phyloP scores from a whole-genome alignment of 2,888 invertebrate genomes.

The Dermolepida albohirtum region DNA sequence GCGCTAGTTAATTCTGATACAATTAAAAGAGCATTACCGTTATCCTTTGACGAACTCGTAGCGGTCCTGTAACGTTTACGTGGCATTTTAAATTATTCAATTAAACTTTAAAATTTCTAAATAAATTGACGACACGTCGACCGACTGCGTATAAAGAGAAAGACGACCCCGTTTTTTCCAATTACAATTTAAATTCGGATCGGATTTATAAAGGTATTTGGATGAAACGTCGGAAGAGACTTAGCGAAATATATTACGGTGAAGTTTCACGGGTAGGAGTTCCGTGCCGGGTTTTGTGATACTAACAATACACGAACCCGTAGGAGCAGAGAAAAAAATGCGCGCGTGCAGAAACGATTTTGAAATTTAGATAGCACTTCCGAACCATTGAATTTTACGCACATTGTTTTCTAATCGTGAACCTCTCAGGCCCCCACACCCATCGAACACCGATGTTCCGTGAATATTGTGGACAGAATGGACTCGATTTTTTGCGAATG shows the following conservation, averaged over 20 bases:
- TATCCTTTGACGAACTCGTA: no score
- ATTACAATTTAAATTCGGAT: slow-evolving; percentile 39
- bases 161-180: slow-evolving; percentile 32
- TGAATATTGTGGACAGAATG: no score
- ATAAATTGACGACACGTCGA: slow-evolving; percentile 30
- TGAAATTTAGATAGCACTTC: slow-evolving; percentile 38
- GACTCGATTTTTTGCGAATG: not conserved
- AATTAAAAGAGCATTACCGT: slow-evolving; percentile 33
- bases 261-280: slow-evolving; percentile 7
- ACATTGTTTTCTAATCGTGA: slow-evolving; percentile 30
- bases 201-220: slow-evolving; percentile 39
- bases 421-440: not conserved
- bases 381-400: slow-evolving; percentile 35
- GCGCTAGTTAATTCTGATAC: not conserved
- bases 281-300: no score
- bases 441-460: no score
- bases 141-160: slow-evolving; percentile 1
- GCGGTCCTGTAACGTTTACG: no score
- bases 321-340: slow-evolving; percentile 2
- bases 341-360: slow-evolving; percentile 33
- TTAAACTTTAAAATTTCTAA: slow-evolving; percentile 37
- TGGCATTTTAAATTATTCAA: slow-evolving; percentile 32
- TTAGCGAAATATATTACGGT: slow-evolving; percentile 40
- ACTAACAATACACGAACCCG: not conserved
- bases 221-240: slow-evolving; percentile 39